Evolutionary conservation across 2,888 invertebrate species (phyloP), one percentile per base, ranked within the genome.

Genomic region (Limnephilus marmoratus): DNA sequence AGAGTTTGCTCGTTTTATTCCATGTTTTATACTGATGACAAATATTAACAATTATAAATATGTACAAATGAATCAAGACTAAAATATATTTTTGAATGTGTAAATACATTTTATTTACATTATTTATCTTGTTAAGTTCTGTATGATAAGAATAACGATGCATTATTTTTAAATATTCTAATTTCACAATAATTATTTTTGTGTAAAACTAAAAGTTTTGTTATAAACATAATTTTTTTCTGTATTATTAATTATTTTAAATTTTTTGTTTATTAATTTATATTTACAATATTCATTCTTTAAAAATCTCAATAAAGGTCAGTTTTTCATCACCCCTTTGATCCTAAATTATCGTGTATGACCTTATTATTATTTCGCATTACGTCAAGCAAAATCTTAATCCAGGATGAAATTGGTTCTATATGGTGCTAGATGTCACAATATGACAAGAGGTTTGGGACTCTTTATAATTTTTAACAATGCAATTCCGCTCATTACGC

Each of bases 21-120:
- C 68, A 24, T n/a, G 24, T 68, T 68, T 68, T 68, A 68, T 68
- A 68, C 45, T n/a, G 24, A 24, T 68, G 68, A 68, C 68, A 68
- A 68, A 68, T 68, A 68, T 68, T 68, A 68, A 68, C 18, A 68
- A 68, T 68, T 68, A 68, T 68, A 68, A 68, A 68, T 68, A n/a
- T 68, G 68, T 68, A 68, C 68, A 68, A 68, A 68, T 68, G 68
- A 68, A 68, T 68, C 83, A 18, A 83, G 83, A 34, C 37, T 83
- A 34, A 34, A 83, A 83, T 37, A 83, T 83, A 83, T 34, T 83
- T 83, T 83, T 83, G 34, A 83, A 34, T 31, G 15, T 83, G 83
- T 83, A 83, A 83, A 83, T 83, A 83, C 24, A 34, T 82, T 82
- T 82, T 82, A 34, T 82, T 34, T 34, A 34, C 82, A 83, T 83